Evolutionary conservation across 2,113 vertebrate species (phyloP).

Genomic region (Macroglossus sobrinus): DNA sequence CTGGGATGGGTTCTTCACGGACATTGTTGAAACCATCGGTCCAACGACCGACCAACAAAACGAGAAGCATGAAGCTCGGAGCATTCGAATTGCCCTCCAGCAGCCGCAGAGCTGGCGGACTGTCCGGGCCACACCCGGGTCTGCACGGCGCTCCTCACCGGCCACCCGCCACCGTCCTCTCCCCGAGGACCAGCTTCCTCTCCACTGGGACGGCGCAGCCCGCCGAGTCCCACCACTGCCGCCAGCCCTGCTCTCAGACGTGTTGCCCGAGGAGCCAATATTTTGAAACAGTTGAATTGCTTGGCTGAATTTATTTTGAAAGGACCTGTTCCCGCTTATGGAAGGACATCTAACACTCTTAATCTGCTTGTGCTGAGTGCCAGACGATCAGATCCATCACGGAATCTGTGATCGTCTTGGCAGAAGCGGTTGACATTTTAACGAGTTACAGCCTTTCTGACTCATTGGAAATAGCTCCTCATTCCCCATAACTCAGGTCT

Average conservation of each 20-base stretch:
- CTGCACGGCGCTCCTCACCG: background rate
- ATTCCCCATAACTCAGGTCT: constrained; percentile 7
- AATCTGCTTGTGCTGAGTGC: background rate
- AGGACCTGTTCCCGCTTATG: background rate
- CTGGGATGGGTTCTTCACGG: background rate
- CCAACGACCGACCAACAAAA: background rate
- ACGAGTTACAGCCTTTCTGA: background rate
- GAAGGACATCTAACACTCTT: background rate
- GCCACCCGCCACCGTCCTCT: rapidly evolving
- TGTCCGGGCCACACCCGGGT: background rate
- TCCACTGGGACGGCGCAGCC: background rate
- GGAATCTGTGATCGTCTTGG: background rate
- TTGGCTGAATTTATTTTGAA: background rate
- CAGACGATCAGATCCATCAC: background rate
- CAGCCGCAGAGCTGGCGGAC: background rate
- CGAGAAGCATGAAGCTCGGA: background rate
- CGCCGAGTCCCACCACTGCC: background rate
- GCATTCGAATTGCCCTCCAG: background rate
- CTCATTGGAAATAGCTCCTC: background rate
- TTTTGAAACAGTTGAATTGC: background rate
- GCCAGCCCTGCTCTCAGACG: background rate
- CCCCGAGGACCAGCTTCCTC: background rate
- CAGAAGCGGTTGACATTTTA: background rate
- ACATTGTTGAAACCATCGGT: background rate
- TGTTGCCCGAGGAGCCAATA: background rate